Evolutionary conservation across 2,113 vertebrate species (phyloP).

Genomic region (Emydocephalus ijimae): DNA sequence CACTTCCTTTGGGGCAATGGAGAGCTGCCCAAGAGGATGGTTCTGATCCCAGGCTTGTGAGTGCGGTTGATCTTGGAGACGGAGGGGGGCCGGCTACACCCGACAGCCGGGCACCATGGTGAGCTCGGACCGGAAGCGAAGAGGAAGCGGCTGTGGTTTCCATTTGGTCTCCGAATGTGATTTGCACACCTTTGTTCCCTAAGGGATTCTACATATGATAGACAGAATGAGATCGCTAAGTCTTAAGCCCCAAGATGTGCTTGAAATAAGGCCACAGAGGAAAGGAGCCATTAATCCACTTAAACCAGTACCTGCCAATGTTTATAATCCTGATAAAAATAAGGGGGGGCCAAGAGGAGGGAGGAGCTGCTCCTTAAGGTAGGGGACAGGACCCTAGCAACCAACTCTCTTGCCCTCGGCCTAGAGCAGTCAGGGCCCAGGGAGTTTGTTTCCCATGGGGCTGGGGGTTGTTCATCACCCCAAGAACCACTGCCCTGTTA

Average conservation of each 20-base stretch:
- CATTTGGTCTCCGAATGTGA: slow-evolving; percentile 57
- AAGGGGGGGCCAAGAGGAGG: neutral
- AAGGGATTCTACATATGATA: slow-evolving; percentile 49
- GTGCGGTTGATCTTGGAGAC: slow-evolving; percentile 58
- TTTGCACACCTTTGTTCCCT: slow-evolving; percentile 45
- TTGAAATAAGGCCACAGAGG: slow-evolving; percentile 3
- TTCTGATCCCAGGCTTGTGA: slow-evolving; percentile 53
- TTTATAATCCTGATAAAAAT: slow-evolving; percentile 7
- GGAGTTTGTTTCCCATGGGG: neutral
- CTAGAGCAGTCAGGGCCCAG: no score
- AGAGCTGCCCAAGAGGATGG: slow-evolving; percentile 49
- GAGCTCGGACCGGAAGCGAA: slow-evolving; percentile 45
- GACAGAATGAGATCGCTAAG: slow-evolving; percentile 51
- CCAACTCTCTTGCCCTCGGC: neutral
- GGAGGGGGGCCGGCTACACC: slow-evolving; percentile 51
- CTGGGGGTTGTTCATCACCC: neutral
- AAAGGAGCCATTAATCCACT: slow-evolving; percentile 39
- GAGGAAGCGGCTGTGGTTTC: slow-evolving; percentile 43
- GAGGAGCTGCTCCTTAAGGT: neutral
- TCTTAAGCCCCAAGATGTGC: slow-evolving; percentile 36
- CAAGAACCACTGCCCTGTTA: no score
- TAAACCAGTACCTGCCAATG: slow-evolving; percentile 45
- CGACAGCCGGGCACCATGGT: slow-evolving; percentile 47
- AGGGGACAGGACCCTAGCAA: neutral
- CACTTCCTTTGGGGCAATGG: slow-evolving; percentile 35